phyloP scores from a whole-genome alignment of 2,797 vertebrate genomes.

The Hapalemur alaotrensis region DNA sequence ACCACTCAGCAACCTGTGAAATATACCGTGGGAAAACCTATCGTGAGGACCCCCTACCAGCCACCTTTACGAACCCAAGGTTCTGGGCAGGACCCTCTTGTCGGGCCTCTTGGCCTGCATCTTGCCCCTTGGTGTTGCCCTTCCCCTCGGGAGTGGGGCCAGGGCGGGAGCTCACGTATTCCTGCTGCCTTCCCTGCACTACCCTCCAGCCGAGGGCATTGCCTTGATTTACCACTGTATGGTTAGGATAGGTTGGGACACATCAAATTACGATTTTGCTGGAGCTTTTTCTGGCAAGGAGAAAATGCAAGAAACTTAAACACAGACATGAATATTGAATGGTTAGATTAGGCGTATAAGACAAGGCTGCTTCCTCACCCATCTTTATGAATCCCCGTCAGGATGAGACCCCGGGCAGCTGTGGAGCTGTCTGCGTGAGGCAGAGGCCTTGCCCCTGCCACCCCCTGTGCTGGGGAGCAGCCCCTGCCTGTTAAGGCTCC shows the following conservation, averaged over 20 bases:
- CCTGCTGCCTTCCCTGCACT: rapidly evolving
- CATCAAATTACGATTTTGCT: neutral
- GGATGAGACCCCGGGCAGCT: neutral
- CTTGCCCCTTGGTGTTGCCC: neutral
- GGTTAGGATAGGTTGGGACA: neutral
- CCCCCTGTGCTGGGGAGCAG: neutral
- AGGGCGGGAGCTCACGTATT: rapidly evolving
- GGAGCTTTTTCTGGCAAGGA: neutral
- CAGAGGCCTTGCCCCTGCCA: neutral
- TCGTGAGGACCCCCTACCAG: neutral
- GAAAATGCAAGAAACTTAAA: neutral
- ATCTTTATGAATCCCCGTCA: neutral
- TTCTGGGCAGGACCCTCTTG: neutral
- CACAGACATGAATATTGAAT: neutral
- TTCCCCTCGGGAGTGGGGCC: neutral
- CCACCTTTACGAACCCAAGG: neutral
- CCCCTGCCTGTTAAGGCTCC: neutral
- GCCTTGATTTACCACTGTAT: neutral
- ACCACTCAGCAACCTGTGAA: neutral
- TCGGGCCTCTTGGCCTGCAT: rapidly evolving
- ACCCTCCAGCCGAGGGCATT: neutral
- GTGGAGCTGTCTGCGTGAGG: neutral
- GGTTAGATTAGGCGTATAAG: neutral
- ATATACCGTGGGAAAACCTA: neutral
- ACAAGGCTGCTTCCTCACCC: neutral